phyloP scores from a whole-genome alignment of 2,888 invertebrate species.

The Coremacera marginata region DNA sequence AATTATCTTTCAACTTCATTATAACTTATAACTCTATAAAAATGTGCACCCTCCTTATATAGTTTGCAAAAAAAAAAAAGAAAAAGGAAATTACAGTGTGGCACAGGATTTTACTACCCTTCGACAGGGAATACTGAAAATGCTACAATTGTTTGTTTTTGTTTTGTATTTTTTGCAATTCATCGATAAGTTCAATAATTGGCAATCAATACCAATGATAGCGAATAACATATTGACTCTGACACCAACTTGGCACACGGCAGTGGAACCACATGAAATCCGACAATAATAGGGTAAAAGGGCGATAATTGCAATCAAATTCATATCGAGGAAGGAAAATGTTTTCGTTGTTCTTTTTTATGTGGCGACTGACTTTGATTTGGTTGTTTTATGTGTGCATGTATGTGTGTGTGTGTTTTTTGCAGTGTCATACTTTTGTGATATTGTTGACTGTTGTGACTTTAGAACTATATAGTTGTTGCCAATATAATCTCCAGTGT shows the following conservation, averaged over 20 bases:
- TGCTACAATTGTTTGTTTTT: not conserved
- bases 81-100: too few relatives aligned
- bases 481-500: not conserved
- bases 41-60: too few relatives aligned
- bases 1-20: too few relatives aligned
- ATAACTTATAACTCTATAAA: too few relatives aligned
- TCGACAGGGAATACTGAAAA: not conserved
- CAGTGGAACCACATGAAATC: not conserved
- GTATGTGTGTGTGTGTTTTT: not conserved
- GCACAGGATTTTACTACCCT: slow-evolving; percentile 11
- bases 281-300: not conserved
- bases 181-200: slow-evolving; percentile 29
- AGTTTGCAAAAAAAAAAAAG: too few relatives aligned
- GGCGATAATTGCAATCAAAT: slow-evolving; percentile 6
- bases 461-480: not conserved
- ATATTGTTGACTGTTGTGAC: not conserved
- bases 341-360: not conserved
- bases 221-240: slow-evolving; percentile 25
- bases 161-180: slow-evolving; percentile 8
- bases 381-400: not conserved
- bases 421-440: slow-evolving; percentile 19
- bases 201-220: slow-evolving; percentile 29
- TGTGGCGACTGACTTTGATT: not conserved
- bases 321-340: not conserved
- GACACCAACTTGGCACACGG: slow-evolving; percentile 9